phyloP scores from a whole-genome alignment of 2,888 invertebrate genomes.

The Buathra laborator region DNA sequence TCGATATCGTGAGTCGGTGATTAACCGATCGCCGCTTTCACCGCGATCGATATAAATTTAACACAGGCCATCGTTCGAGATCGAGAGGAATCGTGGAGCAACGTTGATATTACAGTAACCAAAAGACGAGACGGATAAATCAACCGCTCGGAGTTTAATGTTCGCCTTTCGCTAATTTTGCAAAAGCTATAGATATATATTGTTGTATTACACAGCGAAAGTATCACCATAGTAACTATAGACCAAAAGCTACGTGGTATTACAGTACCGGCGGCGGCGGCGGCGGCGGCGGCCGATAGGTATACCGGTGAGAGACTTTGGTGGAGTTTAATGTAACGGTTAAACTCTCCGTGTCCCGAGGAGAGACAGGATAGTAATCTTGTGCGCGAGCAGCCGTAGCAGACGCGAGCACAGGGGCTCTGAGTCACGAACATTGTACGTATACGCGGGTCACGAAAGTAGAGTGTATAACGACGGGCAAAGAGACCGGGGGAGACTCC shows the following conservation, averaged over 20 bases:
- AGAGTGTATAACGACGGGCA: slow-evolving; percentile 40
- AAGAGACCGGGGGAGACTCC: slow-evolving; percentile 46
- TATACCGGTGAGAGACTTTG: slow-evolving; percentile 56
- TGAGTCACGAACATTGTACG: slow-evolving; percentile 71
- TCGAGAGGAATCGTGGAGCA: background rate
- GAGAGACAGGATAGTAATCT: slow-evolving; percentile 73
- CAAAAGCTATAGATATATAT: slow-evolving; percentile 17
- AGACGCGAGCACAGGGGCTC: slow-evolving; percentile 44
- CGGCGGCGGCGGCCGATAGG: background rate
- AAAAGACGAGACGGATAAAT: slow-evolving; percentile 36
- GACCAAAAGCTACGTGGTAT: slow-evolving; percentile 24
- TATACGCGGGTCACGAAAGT: slow-evolving; percentile 69
- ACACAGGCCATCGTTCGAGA: background rate
- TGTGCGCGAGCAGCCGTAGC: slow-evolving; percentile 41
- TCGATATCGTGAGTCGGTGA: background rate
- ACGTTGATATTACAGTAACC: slow-evolving; percentile 29
- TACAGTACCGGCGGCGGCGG: slow-evolving; percentile 19
- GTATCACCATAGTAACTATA: slow-evolving; percentile 17
- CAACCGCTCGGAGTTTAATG: slow-evolving; percentile 22
- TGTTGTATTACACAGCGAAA: background rate
- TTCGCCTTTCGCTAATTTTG: slow-evolving; percentile 42
- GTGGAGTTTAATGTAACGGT: slow-evolving; percentile 79
- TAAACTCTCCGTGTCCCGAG: slow-evolving; percentile 77
- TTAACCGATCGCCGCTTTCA: background rate
- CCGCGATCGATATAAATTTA: background rate